Conservation (phyloP, 2,113 vertebrate species). For the Micronisus gabar region DNA sequence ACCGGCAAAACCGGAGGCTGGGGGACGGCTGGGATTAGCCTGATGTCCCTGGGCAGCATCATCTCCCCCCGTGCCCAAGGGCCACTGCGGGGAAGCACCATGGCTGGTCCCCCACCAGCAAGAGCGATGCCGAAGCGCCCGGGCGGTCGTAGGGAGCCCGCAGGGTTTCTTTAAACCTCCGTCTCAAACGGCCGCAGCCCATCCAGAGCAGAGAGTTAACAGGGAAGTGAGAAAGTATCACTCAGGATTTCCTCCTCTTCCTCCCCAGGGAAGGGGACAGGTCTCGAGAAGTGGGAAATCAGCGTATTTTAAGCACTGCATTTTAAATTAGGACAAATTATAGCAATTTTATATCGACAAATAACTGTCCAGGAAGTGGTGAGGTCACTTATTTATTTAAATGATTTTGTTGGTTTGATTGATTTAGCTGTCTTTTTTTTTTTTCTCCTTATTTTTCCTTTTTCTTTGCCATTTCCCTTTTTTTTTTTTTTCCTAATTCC, state of each 20-base stretch:
- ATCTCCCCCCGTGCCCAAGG: not conserved
- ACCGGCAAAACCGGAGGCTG: rapidly evolving
- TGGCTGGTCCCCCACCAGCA: too few relatives aligned
- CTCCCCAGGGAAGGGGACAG: not conserved
- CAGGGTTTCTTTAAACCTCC: rapidly evolving
- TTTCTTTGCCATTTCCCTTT: not conserved
- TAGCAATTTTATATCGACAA: not conserved
- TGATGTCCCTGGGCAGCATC: rapidly evolving
- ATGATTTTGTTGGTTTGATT: not conserved
- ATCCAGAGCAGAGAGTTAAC: not conserved
- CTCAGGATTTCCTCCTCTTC: slow-evolving; percentile 30
- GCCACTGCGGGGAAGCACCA: rapidly evolving
- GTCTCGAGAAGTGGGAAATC: not conserved
- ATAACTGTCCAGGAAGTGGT: not conserved
- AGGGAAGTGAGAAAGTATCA: not conserved
- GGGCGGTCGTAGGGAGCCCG: rapidly evolving
- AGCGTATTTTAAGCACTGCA: rapidly evolving
- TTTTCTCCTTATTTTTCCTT: not conserved
- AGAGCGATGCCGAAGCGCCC: rapidly evolving
- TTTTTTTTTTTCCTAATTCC: not conserved
- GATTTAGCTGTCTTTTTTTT: not conserved
- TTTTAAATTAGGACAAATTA: not conserved
- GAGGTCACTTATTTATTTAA: not conserved
- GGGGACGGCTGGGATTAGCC: rapidly evolving
- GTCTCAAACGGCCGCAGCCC: rapidly evolving